phyloP scores from a whole-genome alignment of 2,888 invertebrate species.

The Frankliniella fusca region DNA sequence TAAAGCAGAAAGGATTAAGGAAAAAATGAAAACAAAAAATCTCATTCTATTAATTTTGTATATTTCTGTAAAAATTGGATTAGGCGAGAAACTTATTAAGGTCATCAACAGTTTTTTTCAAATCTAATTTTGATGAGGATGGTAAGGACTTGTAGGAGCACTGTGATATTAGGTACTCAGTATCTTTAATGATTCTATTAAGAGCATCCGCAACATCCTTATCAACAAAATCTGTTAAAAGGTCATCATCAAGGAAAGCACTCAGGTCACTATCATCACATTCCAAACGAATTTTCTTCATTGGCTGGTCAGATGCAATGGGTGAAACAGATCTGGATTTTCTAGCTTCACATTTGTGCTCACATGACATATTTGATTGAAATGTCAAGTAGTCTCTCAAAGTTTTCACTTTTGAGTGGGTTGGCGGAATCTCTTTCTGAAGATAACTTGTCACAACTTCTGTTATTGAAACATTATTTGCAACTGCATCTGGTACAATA shows the following conservation, averaged over 20 bases:
- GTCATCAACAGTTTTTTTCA: background rate
- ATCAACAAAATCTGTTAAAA: background rate
- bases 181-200: background rate
- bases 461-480: conserved; percentile 11
- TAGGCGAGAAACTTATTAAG: background rate
- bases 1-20: background rate
- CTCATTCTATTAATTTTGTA: background rate
- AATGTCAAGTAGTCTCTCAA: background rate
- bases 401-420: background rate
- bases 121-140: background rate
- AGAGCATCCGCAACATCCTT: background rate
- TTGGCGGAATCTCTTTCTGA: conserved; percentile 27
- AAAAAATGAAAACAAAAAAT: background rate
- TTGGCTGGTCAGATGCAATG: background rate
- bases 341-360: background rate
- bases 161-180: background rate
- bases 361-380: background rate
- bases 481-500: conserved; percentile 32
- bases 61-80: background rate
- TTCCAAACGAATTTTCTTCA: background rate
- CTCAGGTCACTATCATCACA: background rate
- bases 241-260: background rate
- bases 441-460: conserved; percentile 31
- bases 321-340: background rate
- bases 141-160: background rate